Evolutionary conservation across 2,797 vertebrate species (phyloP), one percentile per base, ranked within the genome.

Genomic region (Sebastiscus albofasciatus): DNA sequence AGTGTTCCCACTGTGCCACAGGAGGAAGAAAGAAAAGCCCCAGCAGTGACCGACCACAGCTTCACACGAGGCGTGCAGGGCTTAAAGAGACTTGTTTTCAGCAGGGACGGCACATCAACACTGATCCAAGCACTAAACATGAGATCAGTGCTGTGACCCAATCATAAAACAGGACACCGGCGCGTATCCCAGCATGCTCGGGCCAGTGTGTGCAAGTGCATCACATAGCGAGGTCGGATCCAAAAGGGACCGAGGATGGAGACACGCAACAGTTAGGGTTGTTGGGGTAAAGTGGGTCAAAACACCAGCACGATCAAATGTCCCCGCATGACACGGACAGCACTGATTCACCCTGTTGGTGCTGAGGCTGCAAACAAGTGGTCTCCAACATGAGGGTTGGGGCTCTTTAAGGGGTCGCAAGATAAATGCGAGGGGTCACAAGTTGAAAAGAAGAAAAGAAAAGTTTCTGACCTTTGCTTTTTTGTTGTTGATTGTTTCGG

Each of bases 91-190:
- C 79, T 66, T 61, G 78, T 80, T 84, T 81, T 77, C 67, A 80
- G 78, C 86, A 36, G 62, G 62, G 75, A 80, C 8, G 20, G 78
- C 76, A 76, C 78, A 82, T 86, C 86, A 88, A 55, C 87, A 65
- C 82, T 80, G 85, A 91, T 89, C 85, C 86, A 90, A 77, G 85
- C 89, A 62, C 78, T 76, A 64, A 83, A 88, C 84, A 90, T 68
- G 77, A 90, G 90, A 88, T 91, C 87, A 84, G 87, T 26, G 83
- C 82, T 74, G 83, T 5, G 87, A 87, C 81, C 86, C 91, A 91
- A 90, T 90, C 92, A 79, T 58, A 88, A 93, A 92, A 71, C 90
- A 82, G 90, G 92, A 92, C 89, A 91, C 26, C 73, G 8, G 86
- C 70, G 27, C 31, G 39, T 82, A 70, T 91, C 87, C 90, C 86